These are phyloP conservation scores for Strigamia crassipes DNA, from an alignment of 2,888 invertebrate species.

Conservation along the genomic window DNA sequence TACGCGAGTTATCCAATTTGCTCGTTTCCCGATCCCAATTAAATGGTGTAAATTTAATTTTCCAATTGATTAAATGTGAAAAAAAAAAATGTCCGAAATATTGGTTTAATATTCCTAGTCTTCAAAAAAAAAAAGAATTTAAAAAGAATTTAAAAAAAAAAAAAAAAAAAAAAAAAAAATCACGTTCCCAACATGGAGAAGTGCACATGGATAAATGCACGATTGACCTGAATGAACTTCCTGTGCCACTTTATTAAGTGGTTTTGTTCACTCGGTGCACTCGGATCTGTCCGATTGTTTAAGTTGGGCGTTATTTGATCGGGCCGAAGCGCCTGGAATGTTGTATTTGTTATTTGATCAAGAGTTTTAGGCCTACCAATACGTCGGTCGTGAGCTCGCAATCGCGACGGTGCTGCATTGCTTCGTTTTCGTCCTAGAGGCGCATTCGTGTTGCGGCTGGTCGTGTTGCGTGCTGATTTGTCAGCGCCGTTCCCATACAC, in stretches of 20 bases:
- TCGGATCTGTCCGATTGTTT: neutral
- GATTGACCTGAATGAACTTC: slow-evolving; percentile 30
- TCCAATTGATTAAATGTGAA: neutral
- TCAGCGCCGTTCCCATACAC: neutral
- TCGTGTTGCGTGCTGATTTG: neutral
- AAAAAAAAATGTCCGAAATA: neutral
- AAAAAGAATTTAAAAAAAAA: neutral
- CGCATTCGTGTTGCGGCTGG: neutral
- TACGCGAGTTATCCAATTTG: neutral
- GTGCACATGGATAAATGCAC: slow-evolving; percentile 26
- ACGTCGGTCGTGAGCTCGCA: slow-evolving; percentile 19
- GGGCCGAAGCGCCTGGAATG: neutral
- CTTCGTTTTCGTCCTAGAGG: slow-evolving; percentile 10
- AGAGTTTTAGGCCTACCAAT: slow-evolving; percentile 17
- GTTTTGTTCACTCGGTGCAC: neutral
- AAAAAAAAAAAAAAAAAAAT: neutral
- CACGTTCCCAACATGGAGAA: neutral
- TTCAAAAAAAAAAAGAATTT: too few relatives aligned
- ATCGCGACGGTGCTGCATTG: slow-evolving; percentile 30
- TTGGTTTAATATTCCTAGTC: neutral
- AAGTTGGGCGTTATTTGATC: neutral
- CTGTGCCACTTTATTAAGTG: slow-evolving; percentile 22
- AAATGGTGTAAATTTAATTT: neutral
- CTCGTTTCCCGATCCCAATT: too few relatives aligned
- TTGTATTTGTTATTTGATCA: slow-evolving; percentile 3